Evolutionary conservation across 2,888 invertebrate species (phyloP).

Genomic region (Phengaris alcon): DNA sequence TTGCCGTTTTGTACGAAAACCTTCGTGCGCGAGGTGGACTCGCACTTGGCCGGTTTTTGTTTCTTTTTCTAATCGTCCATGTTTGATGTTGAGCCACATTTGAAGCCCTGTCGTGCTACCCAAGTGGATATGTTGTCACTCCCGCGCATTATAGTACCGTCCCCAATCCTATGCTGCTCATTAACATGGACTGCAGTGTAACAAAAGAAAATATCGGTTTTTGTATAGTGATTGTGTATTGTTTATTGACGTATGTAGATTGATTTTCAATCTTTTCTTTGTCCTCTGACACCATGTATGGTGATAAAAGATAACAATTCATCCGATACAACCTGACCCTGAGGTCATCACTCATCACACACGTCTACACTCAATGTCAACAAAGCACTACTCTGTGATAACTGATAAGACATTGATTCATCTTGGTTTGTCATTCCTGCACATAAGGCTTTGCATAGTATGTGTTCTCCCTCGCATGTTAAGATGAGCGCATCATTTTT

Average conservation of each 20-base stretch:
- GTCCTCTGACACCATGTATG: slow-evolving; percentile 10
- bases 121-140: no score
- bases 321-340: slow-evolving; percentile 7
- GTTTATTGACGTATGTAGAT: background rate
- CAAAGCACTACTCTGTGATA: background rate
- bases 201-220: background rate
- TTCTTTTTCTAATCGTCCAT: no score
- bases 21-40: no score
- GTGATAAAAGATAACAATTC: background rate
- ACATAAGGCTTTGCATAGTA: background rate
- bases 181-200: background rate
- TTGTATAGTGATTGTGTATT: background rate
- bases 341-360: slow-evolving; percentile 8
- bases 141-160: no score
- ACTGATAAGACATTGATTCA: slow-evolving; percentile 4
- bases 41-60: no score
- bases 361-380: slow-evolving; percentile 8
- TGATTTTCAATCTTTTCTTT: background rate
- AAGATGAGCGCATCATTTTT: background rate
- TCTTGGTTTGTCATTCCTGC: background rate
- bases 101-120: no score
- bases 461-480: background rate
- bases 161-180: background rate
- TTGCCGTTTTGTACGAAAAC: no score
- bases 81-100: no score